Base-by-base conservation (phyloP, 1,140 invertebrate genomes). In the Lepidurus couesii region DNA sequence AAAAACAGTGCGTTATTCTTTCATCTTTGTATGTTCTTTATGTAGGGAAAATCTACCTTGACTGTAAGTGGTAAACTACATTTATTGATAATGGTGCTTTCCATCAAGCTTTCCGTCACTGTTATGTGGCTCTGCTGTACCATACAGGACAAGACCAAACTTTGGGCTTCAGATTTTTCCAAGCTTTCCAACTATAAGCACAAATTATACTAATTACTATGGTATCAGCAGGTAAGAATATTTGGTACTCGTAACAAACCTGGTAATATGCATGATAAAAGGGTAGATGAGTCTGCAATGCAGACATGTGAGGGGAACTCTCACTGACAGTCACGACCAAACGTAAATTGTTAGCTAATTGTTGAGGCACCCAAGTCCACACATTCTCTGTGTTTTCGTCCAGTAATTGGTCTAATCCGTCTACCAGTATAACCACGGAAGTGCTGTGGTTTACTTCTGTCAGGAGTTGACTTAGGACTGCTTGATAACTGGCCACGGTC, bases 321-420 rank as follows among this genome's bases (percentile, higher is more conserved):
- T 91, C 89, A 74, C 89, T 88, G 76, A 91, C 88, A 1, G 92
- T 92, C 74, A 93, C 82, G 42, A 93, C 89, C 79, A 94, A 85
- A 84, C 92, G 92, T 42, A 92, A 88, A 82, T 90, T 90, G 75
- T 88, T 86, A 4, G 91, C 91, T 75, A 93, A 85, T 73, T 88
- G 86, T 21, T 86, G 84, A 5, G 91, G 91, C 77, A 94, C 83
- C 92, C 92, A 93, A 42, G 79, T 34, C 82, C 82, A 78, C 81
- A 82, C 24, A 75, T 78, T 73, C 78, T 79, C 73, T 81, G 43
- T 16, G 24, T 42, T 44, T 9, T 73, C 80, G 42, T 79, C 65
- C 78, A 43, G 76, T 74, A 79, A 79, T 24, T 80, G 75, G 75
- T 80, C 79, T 42, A 80, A 21, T 9, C 74, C 75, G 47, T 77